Conservation (phyloP, 2,113 vertebrate species). For the Tichodroma muraria region DNA sequence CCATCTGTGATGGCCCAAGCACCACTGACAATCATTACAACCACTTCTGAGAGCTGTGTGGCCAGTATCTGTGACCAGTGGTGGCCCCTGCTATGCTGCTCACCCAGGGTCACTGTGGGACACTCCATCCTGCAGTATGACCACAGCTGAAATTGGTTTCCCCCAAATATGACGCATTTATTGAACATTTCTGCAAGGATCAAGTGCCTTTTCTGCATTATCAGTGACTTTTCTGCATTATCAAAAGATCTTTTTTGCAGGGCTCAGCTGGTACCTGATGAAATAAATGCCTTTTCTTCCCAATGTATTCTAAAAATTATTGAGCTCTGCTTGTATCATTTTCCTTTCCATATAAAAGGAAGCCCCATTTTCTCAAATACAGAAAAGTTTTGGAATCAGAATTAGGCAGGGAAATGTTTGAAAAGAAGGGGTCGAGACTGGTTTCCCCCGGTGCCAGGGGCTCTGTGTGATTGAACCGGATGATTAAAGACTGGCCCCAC, state of each 20-base stretch:
- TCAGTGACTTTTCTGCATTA: background rate
- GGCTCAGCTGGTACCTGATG: background rate
- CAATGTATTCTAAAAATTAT: background rate
- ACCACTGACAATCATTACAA: rapidly evolving
- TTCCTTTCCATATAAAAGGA: background rate
- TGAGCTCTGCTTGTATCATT: background rate
- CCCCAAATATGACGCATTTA: background rate
- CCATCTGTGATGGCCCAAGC: background rate
- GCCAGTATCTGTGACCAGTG: background rate
- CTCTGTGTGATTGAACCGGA: rapidly evolving
- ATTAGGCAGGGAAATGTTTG: background rate
- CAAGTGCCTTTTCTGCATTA: background rate
- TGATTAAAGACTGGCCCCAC: background rate
- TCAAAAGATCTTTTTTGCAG: background rate
- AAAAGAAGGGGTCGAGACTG: background rate
- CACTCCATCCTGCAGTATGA: background rate
- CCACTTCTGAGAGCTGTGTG: background rate
- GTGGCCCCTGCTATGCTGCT: rapidly evolving
- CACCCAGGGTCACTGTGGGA: background rate
- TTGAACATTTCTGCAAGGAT: background rate
- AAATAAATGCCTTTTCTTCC: background rate
- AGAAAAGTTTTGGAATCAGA: background rate
- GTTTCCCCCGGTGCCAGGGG: background rate
- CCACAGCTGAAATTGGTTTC: background rate
- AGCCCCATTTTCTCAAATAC: background rate